Evolutionary conservation across 2,888 invertebrate genomes (phyloP).

Genomic region (Sinodicranocentrus sp.): DNA sequence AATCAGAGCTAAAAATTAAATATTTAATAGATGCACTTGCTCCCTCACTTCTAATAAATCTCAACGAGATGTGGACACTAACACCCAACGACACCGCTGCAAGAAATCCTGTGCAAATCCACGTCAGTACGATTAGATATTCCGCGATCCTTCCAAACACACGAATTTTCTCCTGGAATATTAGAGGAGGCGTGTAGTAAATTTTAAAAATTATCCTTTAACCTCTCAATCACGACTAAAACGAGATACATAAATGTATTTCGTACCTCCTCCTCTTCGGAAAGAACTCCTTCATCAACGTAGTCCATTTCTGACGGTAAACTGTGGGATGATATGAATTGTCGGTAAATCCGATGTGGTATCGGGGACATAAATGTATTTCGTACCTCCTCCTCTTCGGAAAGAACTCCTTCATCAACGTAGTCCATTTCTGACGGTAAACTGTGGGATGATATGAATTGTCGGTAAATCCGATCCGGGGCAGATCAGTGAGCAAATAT

Average conservation of each 20-base stretch:
- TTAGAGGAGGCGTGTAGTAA: no score
- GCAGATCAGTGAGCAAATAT: conserved; percentile 13
- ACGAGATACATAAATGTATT: no score
- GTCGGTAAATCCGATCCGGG: neutral
- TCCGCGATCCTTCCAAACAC: conserved; percentile 59
- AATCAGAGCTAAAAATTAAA: no score
- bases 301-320: conserved; percentile 60
- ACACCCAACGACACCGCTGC: conserved; percentile 52
- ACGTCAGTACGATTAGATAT: conserved; percentile 59
- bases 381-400: conserved; percentile 67
- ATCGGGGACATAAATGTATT: no score
- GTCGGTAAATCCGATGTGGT: neutral
- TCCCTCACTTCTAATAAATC: conserved; percentile 63
- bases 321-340: conserved; percentile 7
- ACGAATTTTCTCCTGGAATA: conserved; percentile 68
- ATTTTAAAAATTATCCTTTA: no score
- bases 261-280: conserved; percentile 67
- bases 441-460: conserved; percentile 7
- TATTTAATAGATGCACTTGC: no score
- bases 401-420: conserved; percentile 57
- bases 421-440: conserved; percentile 60
- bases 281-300: conserved; percentile 57
- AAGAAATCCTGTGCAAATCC: conserved; percentile 64
- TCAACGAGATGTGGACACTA: conserved; percentile 47
- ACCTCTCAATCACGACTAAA: no score